A percentile compares a stretch with the other conserved stretches of the same genome.
phyloP scores from a whole-genome alignment of 2,113 vertebrate genomes.

The Synodontis membranacea region DNA sequence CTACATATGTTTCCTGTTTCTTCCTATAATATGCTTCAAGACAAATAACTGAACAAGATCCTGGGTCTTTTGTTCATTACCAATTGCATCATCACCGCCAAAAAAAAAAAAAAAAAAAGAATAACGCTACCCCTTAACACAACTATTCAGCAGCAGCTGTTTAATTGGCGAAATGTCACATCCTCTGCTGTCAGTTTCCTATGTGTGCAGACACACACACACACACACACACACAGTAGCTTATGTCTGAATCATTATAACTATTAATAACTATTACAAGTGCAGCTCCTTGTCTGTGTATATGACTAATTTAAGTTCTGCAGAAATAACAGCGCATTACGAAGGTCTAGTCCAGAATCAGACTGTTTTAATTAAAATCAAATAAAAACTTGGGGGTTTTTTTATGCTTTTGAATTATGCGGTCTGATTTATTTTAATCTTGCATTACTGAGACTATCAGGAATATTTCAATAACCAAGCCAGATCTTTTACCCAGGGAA shows the following conservation, averaged over 20 bases:
- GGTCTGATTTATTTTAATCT: background rate
- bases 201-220: background rate
- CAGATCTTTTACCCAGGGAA: background rate
- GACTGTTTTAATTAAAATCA: background rate
- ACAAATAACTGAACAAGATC: background rate
- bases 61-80: background rate
- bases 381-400: background rate
- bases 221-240: background rate
- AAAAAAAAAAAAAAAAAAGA: background rate
- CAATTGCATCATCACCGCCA: background rate
- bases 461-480: background rate
- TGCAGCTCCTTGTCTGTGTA: background rate
- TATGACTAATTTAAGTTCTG: background rate
- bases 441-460: background rate
- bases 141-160: background rate
- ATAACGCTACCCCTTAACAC: background rate
- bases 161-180: background rate
- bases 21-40: background rate
- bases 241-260: background rate
- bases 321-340: background rate
- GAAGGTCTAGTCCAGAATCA: background rate
- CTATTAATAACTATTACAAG: background rate
- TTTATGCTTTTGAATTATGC: background rate
- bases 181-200: background rate
- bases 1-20: background rate